Evolutionary conservation across 2,888 invertebrate genomes (phyloP), one percentile per base, ranked within the genome.

Genomic region (Pilophorus perplexus): DNA sequence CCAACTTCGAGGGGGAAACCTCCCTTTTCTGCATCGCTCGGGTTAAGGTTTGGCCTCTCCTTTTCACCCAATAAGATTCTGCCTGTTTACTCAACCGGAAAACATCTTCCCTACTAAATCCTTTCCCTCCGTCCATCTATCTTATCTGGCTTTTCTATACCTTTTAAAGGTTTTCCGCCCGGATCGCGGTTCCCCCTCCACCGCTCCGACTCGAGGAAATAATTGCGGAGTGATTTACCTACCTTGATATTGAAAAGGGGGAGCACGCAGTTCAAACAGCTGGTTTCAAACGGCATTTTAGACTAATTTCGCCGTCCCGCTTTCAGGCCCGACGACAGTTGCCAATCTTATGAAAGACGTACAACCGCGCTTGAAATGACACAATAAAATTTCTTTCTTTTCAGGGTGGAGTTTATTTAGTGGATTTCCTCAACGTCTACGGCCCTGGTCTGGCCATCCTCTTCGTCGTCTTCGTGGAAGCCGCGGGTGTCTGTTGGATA

Each of bases 401-500:
- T 14, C 75, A 93, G 91, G 92, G 93, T 38, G 93, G 93, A 3
- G 88, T 89, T 65, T 90, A 89, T 77, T 81, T 93, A 74, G 90
- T 93, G 23, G 89, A 91, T 74, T 83, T 93, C 72, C 81, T 93
- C 68, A 93, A 92, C 78, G 87, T 89, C 20, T 93, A 91, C 76
- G 92, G 93, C 0, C 92, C 93, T 0, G 90, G 90, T 0, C 80
- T 92, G 73, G 88, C 93, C 23, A 89, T 93, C 69, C 80, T 93
- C 48, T 93, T 93, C 78, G 90, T 93, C 71, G 93, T 93, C 44
- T 93, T 93, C 75, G 89, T 93, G 66, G 93, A 93, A 77, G 88
- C 92, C 0, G 89, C 90, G 0, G 93, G 91, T 0, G 89, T 93
- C 0, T 90, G 88, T 78, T 93, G 92, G 91, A 84, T 93, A 73